A percentile compares a stretch with the other conserved stretches of the same genome.
phyloP scores from a whole-genome alignment of 2,797 vertebrate genomes.

The Menidia menidia region DNA sequence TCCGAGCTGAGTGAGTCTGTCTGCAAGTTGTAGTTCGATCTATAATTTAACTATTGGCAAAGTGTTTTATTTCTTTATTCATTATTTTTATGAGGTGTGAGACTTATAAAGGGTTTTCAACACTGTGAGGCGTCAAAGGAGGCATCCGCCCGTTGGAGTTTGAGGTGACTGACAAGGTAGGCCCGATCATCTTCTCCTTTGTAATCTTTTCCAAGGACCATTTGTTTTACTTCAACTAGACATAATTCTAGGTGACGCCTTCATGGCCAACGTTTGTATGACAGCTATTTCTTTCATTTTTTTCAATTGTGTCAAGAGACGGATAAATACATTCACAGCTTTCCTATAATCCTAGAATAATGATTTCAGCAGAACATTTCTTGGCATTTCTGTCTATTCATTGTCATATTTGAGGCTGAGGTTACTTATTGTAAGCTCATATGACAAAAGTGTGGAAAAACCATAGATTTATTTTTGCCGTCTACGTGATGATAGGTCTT shows the following conservation, averaged over 20 bases:
- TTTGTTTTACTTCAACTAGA: neutral
- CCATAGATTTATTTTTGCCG: conserved; percentile 41
- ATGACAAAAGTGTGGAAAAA: conserved; percentile 28
- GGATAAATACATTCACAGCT: neutral
- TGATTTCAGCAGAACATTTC: no score
- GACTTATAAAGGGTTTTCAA: neutral
- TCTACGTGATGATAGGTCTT: conserved; percentile 31
- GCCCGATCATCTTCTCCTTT: conserved; percentile 32
- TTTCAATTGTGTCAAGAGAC: neutral
- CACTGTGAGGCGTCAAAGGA: conserved; percentile 17
- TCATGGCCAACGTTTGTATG: neutral
- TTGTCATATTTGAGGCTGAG: neutral
- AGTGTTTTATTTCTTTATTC: no score
- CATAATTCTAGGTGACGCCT: neutral
- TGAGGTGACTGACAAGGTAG: conserved; percentile 45
- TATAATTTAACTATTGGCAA: neutral
- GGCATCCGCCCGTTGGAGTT: conserved; percentile 51
- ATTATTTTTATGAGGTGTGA: conserved; percentile 4
- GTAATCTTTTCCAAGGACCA: neutral
- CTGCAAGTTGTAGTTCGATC: neutral
- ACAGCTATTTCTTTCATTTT: neutral
- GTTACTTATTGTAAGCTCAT: neutral
- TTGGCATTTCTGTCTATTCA: no score
- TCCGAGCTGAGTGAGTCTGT: neutral
- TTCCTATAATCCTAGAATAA: no score